Evolutionary conservation across 1,140 invertebrate genomes (phyloP), one percentile per base, ranked within the genome.

Genomic region (Drosophila cardini): DNA sequence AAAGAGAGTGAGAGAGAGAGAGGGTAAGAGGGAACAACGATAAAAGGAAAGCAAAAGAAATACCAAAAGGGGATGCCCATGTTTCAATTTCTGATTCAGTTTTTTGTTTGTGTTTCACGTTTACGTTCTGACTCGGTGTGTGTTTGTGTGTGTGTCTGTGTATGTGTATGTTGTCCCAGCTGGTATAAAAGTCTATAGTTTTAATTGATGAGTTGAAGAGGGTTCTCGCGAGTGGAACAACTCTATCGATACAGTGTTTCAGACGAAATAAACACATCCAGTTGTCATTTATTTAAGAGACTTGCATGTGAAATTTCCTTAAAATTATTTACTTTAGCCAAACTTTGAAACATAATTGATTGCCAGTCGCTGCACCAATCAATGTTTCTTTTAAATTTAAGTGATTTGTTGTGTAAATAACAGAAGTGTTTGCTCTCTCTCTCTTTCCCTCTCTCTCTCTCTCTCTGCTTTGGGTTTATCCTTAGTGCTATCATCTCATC

Each of bases 201-300:
- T 68, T 89, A 87, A 87, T 87, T 89, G 83, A 79, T 89, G 76
- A 71, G 42, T 87, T 87, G 84, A 87, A 77, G 84, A 87, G 84
- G 83, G 83, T 83, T 52, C 36, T 11, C 48, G 21, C 50, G 6
- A 9, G 3, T 10, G 53, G 40, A 34, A 18, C 40, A 16, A 53
- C 53, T 72, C 45, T 18, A 67, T 67, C 36, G 53, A 72, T 36
- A 57, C 58, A 65, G 48, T 64, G 43, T 43, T 46, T 69, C 57
- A 58, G 36, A 13, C 15, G 2, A 18, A 11, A 36, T 15, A 71
- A 30, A 46, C 38, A 63, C 36, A 46, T 52, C 36, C 32, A 26
- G 21, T 26, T 26, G 21, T 16, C 15, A 38, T 26, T 48, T 56
- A 15, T 18, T 8, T 13, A 42, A 18, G n/a, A n/a, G 5, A n/a